These are phyloP conservation scores for Scatophagus argus DNA, from an alignment of 2,113 vertebrate species.

Conservation along the genomic window DNA sequence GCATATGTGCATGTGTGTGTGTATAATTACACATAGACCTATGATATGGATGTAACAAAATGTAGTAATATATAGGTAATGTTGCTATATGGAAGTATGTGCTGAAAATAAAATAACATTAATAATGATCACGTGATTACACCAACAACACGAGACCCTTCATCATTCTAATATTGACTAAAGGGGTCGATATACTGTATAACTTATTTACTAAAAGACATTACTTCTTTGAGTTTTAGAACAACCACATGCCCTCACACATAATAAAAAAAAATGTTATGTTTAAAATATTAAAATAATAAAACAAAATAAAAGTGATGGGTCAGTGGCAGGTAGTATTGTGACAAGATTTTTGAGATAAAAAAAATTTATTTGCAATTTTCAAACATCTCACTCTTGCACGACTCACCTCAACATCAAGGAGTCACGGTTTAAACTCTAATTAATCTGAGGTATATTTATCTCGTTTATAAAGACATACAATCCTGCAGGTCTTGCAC, in stretches of 20 bases:
- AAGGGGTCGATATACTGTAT: not conserved
- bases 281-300: no score
- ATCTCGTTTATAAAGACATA: not conserved
- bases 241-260: not conserved
- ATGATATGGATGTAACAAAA: not conserved
- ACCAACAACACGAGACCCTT: not conserved
- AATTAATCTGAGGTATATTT: not conserved
- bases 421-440: not conserved
- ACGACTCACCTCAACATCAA: not conserved
- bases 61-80: not conserved
- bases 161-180: not conserved
- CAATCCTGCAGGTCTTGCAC: not conserved
- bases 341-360: not conserved
- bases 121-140: no score
- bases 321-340: not conserved
- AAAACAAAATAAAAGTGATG: not conserved
- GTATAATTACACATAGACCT: not conserved
- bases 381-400: not conserved
- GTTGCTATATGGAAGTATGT: not conserved
- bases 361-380: not conserved
- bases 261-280: not conserved
- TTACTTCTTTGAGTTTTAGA: not conserved
- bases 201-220: not conserved
- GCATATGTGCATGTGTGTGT: no score
- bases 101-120: not conserved